A percentile compares a stretch with the other conserved stretches of the same genome.
phyloP scores from a whole-genome alignment of 2,113 vertebrate genomes.

The Melanocharis versteri region DNA sequence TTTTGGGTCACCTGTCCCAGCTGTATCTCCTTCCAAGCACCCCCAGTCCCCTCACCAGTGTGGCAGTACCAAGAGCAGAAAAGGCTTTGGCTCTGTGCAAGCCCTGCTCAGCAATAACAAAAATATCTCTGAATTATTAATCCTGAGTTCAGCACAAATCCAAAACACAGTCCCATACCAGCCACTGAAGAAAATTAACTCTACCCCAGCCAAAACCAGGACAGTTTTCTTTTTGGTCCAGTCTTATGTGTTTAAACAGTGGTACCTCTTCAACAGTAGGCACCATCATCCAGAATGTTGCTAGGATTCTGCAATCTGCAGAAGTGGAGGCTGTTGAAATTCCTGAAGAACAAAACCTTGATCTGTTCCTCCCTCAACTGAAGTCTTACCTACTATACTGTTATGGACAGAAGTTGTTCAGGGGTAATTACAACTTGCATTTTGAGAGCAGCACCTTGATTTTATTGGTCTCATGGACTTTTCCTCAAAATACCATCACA shows the following conservation, averaged over 20 bases:
- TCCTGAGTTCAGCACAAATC: neutral
- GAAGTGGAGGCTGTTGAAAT: neutral
- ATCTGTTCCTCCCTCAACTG: neutral
- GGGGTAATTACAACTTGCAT: neutral
- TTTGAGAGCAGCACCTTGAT: neutral
- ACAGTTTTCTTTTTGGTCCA: neutral
- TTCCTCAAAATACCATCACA: neutral
- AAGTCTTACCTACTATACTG: neutral
- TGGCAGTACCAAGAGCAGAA: neutral
- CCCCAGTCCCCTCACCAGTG: neutral
- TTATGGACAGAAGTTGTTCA: neutral
- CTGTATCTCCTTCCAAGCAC: neutral
- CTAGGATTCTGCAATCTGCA: neutral
- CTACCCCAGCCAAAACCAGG: neutral
- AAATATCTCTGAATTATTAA: neutral
- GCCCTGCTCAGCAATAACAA: neutral
- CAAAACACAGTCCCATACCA: neutral
- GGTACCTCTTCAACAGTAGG: neutral
- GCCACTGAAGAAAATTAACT: neutral
- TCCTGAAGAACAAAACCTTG: neutral
- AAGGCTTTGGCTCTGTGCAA: neutral
- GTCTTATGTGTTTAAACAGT: neutral
- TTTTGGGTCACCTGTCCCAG: neutral
- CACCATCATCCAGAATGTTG: neutral
- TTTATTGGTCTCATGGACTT: fast-evolving